Evolutionary conservation across 2,888 invertebrate species (phyloP), one percentile per base, ranked within the genome.

Genomic region (Rhingia rostrata): DNA sequence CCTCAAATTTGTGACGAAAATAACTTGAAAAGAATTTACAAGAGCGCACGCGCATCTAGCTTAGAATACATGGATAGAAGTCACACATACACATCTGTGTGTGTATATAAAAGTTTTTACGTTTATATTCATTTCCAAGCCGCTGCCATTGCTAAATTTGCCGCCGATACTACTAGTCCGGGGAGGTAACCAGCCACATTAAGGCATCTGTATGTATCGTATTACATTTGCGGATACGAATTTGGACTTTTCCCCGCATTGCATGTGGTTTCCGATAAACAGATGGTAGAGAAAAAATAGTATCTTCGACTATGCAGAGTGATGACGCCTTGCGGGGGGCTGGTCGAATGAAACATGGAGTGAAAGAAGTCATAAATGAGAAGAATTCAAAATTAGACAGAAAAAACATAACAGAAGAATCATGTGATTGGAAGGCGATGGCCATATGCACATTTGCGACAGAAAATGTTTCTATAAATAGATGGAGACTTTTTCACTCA

Each of bases 191-290:
- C 51, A 61, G 47, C 49, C 41, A 5, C 22, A 35, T 41, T 63
- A 39, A 35, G 39, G 70, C 84, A 84, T 80, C 58, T 80, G 74
- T 66, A 63, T 47, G 80, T 61, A 84, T 84, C 84, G 70, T 84
- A 61, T 84, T 84, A 84, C 84, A 74, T 75, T 69, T 70, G 80
- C 74, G 69, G 84, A 84, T 80, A 75, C 53, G 39, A 63, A 80
- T 80, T 75, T 70, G 64, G 64, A 70, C 51, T 58, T 73, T 56
- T 66, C 58, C 12, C 7, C 56, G 22, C 32, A 58, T 6, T 83
- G 58, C 79, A 84, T 84, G 84, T 75, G 80, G 74, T 74, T 74
- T 47, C 7, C 33, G 22, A 22, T 22, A 22, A 22, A 22, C 22
- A 22, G 22, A 6, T 58, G 7, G 33, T 41, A 30, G 61, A 66